Evolutionary conservation across 2,888 invertebrate genomes (phyloP).

Genomic region (Clistopyga incitator): DNA sequence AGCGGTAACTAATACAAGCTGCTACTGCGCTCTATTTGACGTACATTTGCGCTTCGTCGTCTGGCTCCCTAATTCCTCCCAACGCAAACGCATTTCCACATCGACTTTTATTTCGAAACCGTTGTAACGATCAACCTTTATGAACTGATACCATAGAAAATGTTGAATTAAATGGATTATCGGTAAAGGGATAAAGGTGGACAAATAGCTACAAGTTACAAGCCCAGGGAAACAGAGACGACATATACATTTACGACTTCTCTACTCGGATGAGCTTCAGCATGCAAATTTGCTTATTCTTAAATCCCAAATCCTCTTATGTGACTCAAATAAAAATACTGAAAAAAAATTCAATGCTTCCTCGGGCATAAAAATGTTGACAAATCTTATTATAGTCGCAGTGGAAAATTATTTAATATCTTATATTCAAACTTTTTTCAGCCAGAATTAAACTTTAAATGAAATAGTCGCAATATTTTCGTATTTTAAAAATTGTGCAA

Average conservation of each 20-base stretch:
- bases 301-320: not conserved
- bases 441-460: not conserved
- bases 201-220: not conserved
- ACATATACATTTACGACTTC: not conserved
- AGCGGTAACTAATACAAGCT: constrained; percentile 38
- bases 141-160: not conserved
- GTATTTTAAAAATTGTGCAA: too few relatives aligned
- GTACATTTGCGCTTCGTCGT: constrained; percentile 21
- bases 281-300: not conserved
- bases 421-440: not conserved
- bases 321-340: not conserved
- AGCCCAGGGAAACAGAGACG: not conserved
- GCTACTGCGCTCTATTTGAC: constrained; percentile 8
- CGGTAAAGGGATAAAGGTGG: not conserved
- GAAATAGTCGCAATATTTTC: too few relatives aligned
- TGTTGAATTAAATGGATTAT: not conserved
- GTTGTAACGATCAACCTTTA: not conserved
- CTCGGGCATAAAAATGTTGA: not conserved
- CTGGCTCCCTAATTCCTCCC: not conserved
- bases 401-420: not conserved
- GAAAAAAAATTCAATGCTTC: not conserved
- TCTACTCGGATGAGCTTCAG: not conserved
- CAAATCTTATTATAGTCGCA: not conserved
- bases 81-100: too few relatives aligned
- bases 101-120: not conserved